Conservation (phyloP, 1,140 invertebrate genomes). For the Pseudomyrmex flavicornis region DNA sequence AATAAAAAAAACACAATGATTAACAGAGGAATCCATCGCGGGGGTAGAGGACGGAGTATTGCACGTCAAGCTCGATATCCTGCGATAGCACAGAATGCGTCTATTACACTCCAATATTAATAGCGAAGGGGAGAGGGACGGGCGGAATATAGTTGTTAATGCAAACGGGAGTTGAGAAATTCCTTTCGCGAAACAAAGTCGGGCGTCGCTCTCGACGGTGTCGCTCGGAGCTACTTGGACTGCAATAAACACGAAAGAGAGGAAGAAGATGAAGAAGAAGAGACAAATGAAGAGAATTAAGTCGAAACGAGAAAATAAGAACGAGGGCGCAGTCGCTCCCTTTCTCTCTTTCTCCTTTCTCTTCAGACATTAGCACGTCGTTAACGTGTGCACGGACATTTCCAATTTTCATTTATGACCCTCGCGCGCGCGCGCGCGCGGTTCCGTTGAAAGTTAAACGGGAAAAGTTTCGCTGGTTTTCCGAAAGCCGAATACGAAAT, state of each 20-base stretch:
- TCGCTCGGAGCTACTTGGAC: slow-evolving; percentile 42
- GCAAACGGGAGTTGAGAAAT: slow-evolving; percentile 46
- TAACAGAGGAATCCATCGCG: slow-evolving; percentile 5
- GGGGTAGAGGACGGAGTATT: background rate
- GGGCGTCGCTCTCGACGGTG: slow-evolving; percentile 18
- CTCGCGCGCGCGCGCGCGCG: background rate
- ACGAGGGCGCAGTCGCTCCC: background rate
- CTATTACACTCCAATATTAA: slow-evolving; percentile 22
- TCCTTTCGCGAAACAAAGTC: slow-evolving; percentile 43
- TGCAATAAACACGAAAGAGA: slow-evolving; percentile 39
- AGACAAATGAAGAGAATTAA: slow-evolving; percentile 55
- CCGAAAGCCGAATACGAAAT: slow-evolving; percentile 56
- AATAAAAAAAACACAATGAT: slow-evolving; percentile 14
- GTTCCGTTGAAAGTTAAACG: slow-evolving; percentile 56
- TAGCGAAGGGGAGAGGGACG: background rate
- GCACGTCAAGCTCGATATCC: slow-evolving; percentile 25
- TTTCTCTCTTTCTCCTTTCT: no score
- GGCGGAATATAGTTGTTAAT: slow-evolving; percentile 20
- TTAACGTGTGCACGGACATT: slow-evolving; percentile 40
- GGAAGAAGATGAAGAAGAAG: slow-evolving; percentile 9
- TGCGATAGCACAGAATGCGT: background rate
- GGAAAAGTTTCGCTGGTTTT: slow-evolving; percentile 62
- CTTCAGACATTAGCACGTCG: slow-evolving; percentile 11
- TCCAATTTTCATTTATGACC: slow-evolving; percentile 63
- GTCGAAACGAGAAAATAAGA: slow-evolving; percentile 40